Evolutionary conservation across 2,113 vertebrate genomes (phyloP).

Genomic region (Scomber colias): DNA sequence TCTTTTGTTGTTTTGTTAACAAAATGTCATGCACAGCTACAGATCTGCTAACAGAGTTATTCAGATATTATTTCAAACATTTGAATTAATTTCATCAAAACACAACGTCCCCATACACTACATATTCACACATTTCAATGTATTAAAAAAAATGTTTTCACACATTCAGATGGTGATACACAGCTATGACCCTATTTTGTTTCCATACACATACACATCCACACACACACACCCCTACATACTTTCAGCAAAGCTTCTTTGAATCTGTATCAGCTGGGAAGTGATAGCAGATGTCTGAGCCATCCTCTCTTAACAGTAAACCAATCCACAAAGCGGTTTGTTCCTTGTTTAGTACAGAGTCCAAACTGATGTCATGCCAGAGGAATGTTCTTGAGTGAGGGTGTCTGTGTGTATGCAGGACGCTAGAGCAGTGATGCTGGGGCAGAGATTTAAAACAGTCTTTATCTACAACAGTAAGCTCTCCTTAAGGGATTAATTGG

Average conservation of each 20-base stretch:
- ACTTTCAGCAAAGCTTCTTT: slow-evolving; percentile 56
- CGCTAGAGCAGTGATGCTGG: slow-evolving; percentile 21
- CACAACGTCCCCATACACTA: too few relatives aligned
- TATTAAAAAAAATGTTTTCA: too few relatives aligned
- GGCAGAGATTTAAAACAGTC: slow-evolving; percentile 45
- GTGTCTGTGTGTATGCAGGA: slow-evolving; percentile 15
- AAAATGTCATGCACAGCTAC: slow-evolving; percentile 8
- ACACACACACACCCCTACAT: slow-evolving; percentile 33
- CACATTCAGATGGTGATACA: too few relatives aligned
- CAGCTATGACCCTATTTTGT: too few relatives aligned
- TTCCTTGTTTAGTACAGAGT: slow-evolving; percentile 55
- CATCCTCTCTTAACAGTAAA: slow-evolving; percentile 60
- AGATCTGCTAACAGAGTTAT: too few relatives aligned
- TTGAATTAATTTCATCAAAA: too few relatives aligned
- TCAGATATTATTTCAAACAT: too few relatives aligned
- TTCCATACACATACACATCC: background rate
- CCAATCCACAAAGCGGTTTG: slow-evolving; percentile 64
- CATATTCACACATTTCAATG: too few relatives aligned
- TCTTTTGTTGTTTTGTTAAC: too few relatives aligned
- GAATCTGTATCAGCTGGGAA: slow-evolving; percentile 67
- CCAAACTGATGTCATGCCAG: slow-evolving; percentile 64
- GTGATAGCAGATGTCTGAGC: slow-evolving; percentile 77
- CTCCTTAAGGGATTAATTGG: slow-evolving; percentile 4
- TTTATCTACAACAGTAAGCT: slow-evolving; percentile 7
- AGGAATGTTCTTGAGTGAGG: slow-evolving; percentile 59